These are phyloP conservation scores for Amphiprion clarkii DNA, from an alignment of 2,797 vertebrate genomes.

Conservation along the genomic window DNA sequence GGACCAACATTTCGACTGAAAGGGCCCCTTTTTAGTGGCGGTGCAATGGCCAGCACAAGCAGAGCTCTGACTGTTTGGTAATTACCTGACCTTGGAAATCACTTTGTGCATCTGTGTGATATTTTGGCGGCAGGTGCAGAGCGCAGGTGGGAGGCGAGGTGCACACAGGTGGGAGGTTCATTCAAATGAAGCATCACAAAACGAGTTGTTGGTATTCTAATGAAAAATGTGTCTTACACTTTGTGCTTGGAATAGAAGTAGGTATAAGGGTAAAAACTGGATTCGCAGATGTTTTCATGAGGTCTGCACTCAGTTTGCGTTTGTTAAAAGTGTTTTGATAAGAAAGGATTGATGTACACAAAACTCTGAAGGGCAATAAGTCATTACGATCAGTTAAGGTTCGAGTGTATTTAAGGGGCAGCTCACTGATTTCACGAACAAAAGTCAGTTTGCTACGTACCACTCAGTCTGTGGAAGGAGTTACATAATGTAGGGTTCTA, in stretches of 20 bases:
- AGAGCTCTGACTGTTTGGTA: conserved; percentile 1
- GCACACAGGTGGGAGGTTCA: conserved; percentile 6
- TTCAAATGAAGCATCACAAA: conserved; percentile 24
- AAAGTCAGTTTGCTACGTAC: background rate
- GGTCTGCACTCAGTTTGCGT: background rate
- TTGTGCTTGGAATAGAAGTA: conserved; percentile 13
- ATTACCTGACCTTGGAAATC: conserved; percentile 18
- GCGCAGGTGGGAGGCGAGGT: background rate
- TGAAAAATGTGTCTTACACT: conserved; percentile 16
- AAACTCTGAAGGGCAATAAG: background rate
- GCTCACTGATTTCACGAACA: background rate
- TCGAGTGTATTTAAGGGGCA: background rate
- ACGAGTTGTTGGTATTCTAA: conserved; percentile 8
- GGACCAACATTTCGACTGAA: background rate
- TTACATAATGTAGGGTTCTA: background rate
- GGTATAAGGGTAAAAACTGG: conserved; percentile 7
- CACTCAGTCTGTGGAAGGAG: background rate
- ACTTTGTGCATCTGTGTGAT: conserved; percentile 7
- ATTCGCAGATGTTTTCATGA: background rate
- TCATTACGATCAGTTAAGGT: background rate
- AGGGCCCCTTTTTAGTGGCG: background rate
- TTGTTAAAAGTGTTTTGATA: background rate
- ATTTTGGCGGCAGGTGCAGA: background rate
- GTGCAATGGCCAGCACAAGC: conserved; percentile 3
- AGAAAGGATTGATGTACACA: background rate